Conservation (phyloP, 2,797 vertebrate species). For the Tragopan temminckii region DNA sequence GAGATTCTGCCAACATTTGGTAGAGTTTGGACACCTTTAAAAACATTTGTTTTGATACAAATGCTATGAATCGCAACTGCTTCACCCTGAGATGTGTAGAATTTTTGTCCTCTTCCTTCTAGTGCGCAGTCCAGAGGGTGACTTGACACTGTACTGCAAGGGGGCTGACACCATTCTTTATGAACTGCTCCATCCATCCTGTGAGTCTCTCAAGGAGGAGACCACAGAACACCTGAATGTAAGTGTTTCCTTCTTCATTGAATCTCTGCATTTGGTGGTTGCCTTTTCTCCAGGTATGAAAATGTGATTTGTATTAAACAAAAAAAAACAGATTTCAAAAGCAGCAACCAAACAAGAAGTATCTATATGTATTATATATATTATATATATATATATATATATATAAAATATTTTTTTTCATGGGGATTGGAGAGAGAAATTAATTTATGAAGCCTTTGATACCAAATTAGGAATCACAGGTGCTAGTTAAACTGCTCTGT, state of each 20-base stretch:
- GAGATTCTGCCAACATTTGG: not conserved
- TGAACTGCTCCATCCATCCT: conserved; percentile 87
- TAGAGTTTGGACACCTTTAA: not conserved
- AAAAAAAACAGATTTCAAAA: not conserved
- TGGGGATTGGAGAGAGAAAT: not conserved
- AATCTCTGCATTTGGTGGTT: not conserved
- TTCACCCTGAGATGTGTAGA: not conserved
- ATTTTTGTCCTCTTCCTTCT: not conserved
- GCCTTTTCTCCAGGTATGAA: not conserved
- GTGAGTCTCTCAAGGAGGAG: conserved; percentile 80
- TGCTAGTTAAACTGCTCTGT: not conserved
- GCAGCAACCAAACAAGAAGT: not conserved
- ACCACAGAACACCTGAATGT: conserved; percentile 91
- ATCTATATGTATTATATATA: no score
- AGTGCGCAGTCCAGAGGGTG: conserved; percentile 89
- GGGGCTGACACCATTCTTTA: conserved; percentile 94
- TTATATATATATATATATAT: not conserved
- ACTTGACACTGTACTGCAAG: conserved; percentile 91
- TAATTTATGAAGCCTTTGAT: not conserved
- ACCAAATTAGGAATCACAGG: not conserved
- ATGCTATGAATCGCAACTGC: not conserved
- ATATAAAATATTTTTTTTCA: not conserved
- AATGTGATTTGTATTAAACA: not conserved
- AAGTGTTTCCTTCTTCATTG: conserved; percentile 64
- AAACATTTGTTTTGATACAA: not conserved